A percentile compares a stretch with the other conserved stretches of the same genome.
Evolutionary conservation across 1,140 invertebrate genomes (phyloP).

Genomic region (Paraescarpia echinospica): DNA sequence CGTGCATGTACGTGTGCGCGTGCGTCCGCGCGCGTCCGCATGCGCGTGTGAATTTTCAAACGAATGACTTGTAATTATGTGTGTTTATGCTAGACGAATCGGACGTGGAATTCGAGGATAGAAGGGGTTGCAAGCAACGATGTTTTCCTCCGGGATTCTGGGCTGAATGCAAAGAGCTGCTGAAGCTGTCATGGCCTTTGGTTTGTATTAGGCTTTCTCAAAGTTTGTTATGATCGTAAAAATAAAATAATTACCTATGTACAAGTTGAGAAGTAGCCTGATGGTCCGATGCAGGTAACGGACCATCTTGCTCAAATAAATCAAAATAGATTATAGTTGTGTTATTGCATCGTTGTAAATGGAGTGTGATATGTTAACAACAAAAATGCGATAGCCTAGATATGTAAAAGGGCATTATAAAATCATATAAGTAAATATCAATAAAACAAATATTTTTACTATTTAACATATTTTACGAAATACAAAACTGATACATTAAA

Average conservation of each 20-base stretch:
- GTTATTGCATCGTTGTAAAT: no score
- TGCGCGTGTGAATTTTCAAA: background rate
- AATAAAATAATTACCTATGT: background rate
- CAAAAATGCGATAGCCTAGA: no score
- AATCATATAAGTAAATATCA: no score
- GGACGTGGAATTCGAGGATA: background rate
- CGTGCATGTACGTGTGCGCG: background rate
- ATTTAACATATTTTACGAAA: no score
- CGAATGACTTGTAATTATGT: background rate
- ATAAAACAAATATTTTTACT: no score
- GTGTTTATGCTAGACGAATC: background rate
- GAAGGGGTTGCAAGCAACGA: background rate
- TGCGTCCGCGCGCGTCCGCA: background rate
- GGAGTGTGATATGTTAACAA: no score
- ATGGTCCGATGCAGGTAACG: no score
- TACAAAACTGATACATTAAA: no score
- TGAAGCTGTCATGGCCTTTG: background rate
- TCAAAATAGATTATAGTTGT: no score
- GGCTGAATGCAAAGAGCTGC: background rate
- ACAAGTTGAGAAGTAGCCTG: no score
- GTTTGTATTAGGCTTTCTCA: background rate
- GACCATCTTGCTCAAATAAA: no score
- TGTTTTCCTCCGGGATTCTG: background rate
- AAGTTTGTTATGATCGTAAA: background rate
- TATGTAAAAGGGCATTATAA: no score